phyloP scores from a whole-genome alignment of 2,888 invertebrate genomes.

The Mamestra brassicae region DNA sequence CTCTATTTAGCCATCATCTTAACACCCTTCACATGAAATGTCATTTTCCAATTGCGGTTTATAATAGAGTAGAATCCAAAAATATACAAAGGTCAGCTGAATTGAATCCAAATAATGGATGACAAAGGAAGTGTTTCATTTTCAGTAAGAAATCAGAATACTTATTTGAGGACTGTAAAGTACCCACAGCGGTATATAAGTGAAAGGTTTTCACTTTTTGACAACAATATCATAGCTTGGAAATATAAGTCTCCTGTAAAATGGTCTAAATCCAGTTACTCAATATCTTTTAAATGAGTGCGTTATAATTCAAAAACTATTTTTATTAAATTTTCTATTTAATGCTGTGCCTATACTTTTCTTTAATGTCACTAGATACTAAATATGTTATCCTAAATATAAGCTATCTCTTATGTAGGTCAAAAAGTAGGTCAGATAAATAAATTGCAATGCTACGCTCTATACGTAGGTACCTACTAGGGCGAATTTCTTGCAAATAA shows the following conservation, averaged over 20 bases:
- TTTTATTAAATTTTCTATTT: not conserved
- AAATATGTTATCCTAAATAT: constrained; percentile 25
- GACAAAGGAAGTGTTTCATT: constrained; percentile 1
- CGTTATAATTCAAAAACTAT: not conserved
- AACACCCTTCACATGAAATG: not conserved
- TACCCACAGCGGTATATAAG: not conserved
- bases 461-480: not conserved
- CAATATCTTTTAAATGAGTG: not conserved
- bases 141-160: constrained; percentile 2
- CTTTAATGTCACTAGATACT: constrained; percentile 6
- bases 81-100: not conserved
- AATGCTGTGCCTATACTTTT: not conserved
- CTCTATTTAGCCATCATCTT: not conserved
- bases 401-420: constrained; percentile 70
- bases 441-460: constrained; percentile 54
- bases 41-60: not conserved
- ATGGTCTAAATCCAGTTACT: not conserved
- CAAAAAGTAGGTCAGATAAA: constrained; percentile 81
- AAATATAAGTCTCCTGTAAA: constrained; percentile 3
- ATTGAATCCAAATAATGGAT: not conserved
- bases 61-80: not conserved
- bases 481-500: not conserved
- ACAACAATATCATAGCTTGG: not conserved
- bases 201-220: constrained; percentile 3
- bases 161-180: not conserved